A percentile compares a stretch with the other conserved stretches of the same genome.
These are phyloP conservation scores for Drosophila emarginata DNA, from an alignment of 2,888 invertebrate species.

Conservation along the genomic window DNA sequence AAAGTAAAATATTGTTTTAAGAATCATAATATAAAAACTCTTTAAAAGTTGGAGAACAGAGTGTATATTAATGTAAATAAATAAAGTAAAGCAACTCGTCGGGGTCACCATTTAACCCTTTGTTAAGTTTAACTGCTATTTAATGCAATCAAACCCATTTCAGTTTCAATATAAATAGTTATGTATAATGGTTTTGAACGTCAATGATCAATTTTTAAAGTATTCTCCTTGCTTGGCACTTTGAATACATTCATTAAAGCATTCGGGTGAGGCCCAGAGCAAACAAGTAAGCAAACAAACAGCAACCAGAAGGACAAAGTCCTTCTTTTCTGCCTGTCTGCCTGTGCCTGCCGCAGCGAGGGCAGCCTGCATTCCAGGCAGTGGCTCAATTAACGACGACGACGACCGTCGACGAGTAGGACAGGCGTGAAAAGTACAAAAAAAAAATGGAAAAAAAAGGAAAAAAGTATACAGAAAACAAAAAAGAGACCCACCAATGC, in stretches of 20 bases:
- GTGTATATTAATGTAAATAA: too few species aligned
- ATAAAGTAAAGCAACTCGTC: background rate
- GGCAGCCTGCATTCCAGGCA: constrained; percentile 45
- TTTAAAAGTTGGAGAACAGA: too few species aligned
- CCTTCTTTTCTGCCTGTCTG: constrained; percentile 5
- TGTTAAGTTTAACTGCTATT: background rate
- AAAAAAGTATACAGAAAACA: constrained; percentile 15
- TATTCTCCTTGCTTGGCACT: background rate
- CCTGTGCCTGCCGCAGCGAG: background rate
- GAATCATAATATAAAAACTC: too few species aligned
- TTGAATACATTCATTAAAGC: constrained; percentile 42
- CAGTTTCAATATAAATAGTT: background rate
- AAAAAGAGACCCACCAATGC: constrained; percentile 13
- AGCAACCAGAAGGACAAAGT: constrained; percentile 10
- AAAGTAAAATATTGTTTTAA: too few species aligned
- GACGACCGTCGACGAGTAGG: constrained; percentile 32
- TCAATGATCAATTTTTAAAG: constrained; percentile 32
- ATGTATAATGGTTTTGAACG: background rate
- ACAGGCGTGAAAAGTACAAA: constrained; percentile 61
- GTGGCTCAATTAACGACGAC: constrained; percentile 74
- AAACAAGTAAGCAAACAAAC: constrained; percentile 30
- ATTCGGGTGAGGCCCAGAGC: constrained; percentile 7
- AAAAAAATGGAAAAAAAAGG: constrained; percentile 35
- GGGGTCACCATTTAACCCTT: background rate
- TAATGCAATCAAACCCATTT: background rate